Evolutionary conservation across 64 coral and sea anemone genomes (phyloP), one percentile per base, ranked within the genome.

Genomic region (Actinia equina): DNA sequence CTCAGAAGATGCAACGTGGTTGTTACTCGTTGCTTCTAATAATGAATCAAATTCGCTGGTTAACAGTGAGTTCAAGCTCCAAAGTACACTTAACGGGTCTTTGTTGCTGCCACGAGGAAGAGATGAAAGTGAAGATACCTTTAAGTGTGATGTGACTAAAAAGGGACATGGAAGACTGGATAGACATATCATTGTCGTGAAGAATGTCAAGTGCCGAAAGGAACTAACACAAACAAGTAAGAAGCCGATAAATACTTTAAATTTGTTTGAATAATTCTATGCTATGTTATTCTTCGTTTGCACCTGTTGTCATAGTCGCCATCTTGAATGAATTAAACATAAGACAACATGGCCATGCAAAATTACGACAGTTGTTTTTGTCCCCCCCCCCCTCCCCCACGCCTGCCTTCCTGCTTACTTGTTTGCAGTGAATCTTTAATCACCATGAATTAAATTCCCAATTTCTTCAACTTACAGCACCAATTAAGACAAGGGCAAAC

Each of bases 81-180:
- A 81, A 13, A 44, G 49, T 14, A 37, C 30, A 37, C 30, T 37
- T 37, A 81, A 81, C 16, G 78, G 78, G 6, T 81, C 78, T 22
- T 52, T 81, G 49, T 7, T 81, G 19, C 44, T 81, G 17, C 78
- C 41, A 20, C n/a, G 43, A 81, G 78, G 78, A 81, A 81, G 78
- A 81, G 17, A 44, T 0, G 49, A 44, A 44, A 81, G 49, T 52
- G 78, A 81, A 49, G 49, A 49, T 2, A 81, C 17, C 17, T 81
- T 46, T 18, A 81, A 81, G 78, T 81, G 78, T 49, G 78, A 51
- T 52, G 78, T 49, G 13, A 81, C 49, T 49, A 81, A 81, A 20
- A 81, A 81, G 19, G 78, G 16, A 19, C 18, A 49, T n/a, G 49
- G 43, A 49, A 0, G 17, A 52, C 78, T 44, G 2, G 78, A 81